phyloP scores from a whole-genome alignment of 2,888 invertebrate genomes.

The Pinctada fucata region DNA sequence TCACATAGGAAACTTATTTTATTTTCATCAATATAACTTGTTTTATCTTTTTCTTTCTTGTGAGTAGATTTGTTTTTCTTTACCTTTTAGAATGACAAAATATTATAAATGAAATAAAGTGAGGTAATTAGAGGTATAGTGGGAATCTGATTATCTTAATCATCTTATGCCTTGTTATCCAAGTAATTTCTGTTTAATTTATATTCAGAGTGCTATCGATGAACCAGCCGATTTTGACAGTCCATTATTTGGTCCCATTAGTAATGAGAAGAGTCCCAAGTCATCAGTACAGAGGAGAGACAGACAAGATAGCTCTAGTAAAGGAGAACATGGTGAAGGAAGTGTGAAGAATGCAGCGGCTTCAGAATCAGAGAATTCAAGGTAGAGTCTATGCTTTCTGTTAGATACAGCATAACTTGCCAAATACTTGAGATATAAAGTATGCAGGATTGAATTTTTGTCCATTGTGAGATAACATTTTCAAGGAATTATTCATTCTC shows the following conservation, averaged over 20 bases:
- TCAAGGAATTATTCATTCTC: no score
- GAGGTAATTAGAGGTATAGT: no score
- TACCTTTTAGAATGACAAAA: background rate
- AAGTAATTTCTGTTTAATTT: no score
- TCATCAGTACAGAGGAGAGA: conserved; percentile 34
- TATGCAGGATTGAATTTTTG: no score
- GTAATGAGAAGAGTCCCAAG: conserved; percentile 36
- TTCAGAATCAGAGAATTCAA: conserved; percentile 36
- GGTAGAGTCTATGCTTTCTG: conserved; percentile 10
- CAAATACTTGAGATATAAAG: no score
- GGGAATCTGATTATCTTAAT: no score
- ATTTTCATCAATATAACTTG: background rate
- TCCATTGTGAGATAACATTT: no score
- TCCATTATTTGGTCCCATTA: conserved; percentile 63
- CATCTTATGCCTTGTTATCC: no score
- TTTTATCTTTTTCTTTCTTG: conserved; percentile 2
- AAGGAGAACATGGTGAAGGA: conserved; percentile 32
- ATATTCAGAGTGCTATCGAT: conserved; percentile 20
- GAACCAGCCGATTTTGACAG: conserved; percentile 58
- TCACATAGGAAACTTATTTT: background rate
- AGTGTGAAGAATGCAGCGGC: conserved; percentile 34
- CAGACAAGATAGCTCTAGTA: conserved; percentile 34
- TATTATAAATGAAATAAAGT: no score
- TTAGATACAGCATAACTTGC: background rate
- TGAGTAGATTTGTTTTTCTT: background rate